Base-by-base conservation (phyloP, 1,140 invertebrate genomes). In the Geopemphigus sp. region DNA sequence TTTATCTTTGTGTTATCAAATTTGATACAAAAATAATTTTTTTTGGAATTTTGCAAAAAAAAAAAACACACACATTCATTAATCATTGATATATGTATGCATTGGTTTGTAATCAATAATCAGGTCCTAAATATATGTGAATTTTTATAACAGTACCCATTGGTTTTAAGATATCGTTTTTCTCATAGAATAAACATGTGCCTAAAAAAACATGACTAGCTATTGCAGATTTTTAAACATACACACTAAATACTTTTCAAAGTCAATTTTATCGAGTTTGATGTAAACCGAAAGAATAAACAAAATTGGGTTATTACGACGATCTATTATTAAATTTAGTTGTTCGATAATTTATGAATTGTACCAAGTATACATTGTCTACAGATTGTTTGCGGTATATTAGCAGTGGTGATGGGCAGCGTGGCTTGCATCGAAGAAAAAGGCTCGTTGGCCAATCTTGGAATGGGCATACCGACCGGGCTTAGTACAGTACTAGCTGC, bases 321-420 rank as follows among this genome's bases (percentile, higher is more conserved):
- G 14, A 39, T 39, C 17, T 22, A 17, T 15, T 45, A 15, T 45
- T 66, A 45, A 19, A 39, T 45, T 66, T 45, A 11, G 32, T 63
- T 11, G 11, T 45, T 66, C 11, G n/a, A 63, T 45, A 54, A 54
- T 54, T 72, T 72, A 5, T 50, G 1, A 19, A 72, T 66, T 54
- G 47, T 19, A 29, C 19, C 14, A 19, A 19, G 17, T 57, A 24
- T 78, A 53, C 26, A 78, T 81, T 81, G 15, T 32, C 83, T 81
- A 0, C 85, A 90, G 89, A 89, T 90, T 81, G 89, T 90, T 74
- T 89, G 88, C 81, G 89, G 89, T 0, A 90, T 90, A 81, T 87
- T 88, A 19, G 87, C 87, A 1, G 84, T 90, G 83, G 87, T 90
- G 24, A 89, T 90, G 88, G 89, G 89, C 19, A 89, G 88, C 61